Conservation (phyloP, 2,113 vertebrate species). For the Apeltes quadracus region DNA sequence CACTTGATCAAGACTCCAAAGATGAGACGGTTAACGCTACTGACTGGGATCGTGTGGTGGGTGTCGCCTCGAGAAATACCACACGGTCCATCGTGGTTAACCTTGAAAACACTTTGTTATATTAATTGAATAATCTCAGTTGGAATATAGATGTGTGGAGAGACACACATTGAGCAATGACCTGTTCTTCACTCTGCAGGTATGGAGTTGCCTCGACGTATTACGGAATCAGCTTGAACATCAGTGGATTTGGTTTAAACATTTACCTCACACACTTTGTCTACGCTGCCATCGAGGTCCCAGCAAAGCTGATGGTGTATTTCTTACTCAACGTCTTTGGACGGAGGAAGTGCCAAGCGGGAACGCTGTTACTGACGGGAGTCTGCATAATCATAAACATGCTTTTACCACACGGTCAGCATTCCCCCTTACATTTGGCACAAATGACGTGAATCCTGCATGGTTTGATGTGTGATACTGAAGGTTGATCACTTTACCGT, state of each 20-base stretch:
- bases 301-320: constrained; percentile 70
- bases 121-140: background rate
- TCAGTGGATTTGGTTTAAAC: constrained; percentile 75
- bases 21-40: constrained; percentile 42
- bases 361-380: constrained; percentile 65
- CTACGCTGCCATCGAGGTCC: constrained; percentile 76
- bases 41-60: constrained; percentile 70
- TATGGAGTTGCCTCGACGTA: constrained; percentile 75
- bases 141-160: background rate
- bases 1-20: constrained; percentile 59
- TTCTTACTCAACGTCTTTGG: constrained; percentile 63
- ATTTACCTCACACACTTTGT: constrained; percentile 80
- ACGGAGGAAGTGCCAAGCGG: constrained; percentile 64
- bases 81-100: background rate
- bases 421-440: background rate
- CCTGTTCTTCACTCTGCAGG: constrained; percentile 53
- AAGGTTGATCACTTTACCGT: too few species aligned
- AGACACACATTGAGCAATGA: background rate
- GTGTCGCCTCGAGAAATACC: background rate
- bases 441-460: background rate
- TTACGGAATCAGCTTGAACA: constrained; percentile 81
- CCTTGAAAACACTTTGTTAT: background rate
- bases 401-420: constrained; percentile 73
- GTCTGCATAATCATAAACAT: constrained; percentile 74
- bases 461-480: background rate